These are phyloP conservation scores for Pristionchus pacificus DNA, from an alignment of 1,140 invertebrate genomes.

Conservation along the genomic window DNA sequence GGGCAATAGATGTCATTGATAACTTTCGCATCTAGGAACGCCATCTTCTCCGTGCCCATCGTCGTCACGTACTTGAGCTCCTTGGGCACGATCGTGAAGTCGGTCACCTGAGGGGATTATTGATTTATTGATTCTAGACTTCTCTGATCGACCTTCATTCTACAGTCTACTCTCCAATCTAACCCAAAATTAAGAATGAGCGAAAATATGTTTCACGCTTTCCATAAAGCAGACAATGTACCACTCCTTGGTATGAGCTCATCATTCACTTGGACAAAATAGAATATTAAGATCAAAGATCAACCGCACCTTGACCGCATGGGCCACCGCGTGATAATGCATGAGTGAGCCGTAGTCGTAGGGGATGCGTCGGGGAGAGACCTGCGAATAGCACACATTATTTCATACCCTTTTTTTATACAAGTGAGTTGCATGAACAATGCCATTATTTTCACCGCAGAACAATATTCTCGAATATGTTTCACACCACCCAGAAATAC, in stretches of 20 bases:
- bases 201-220: slow-evolving; percentile 9
- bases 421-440: no score
- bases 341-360: slow-evolving; percentile 58
- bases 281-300: no score
- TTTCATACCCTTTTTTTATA: no score
- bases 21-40: slow-evolving; percentile 57
- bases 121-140: slow-evolving; percentile 4
- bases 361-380: slow-evolving; percentile 50
- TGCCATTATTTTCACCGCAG: no score
- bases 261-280: no score
- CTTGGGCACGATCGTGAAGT: slow-evolving; percentile 58
- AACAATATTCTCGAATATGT: no score
- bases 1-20: slow-evolving; percentile 58
- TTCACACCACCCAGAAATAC: no score
- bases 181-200: slow-evolving; percentile 23
- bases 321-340: slow-evolving; percentile 58
- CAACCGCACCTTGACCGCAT: slow-evolving; percentile 26
- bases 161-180: no score
- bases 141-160: no score
- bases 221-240: slow-evolving; percentile 5
- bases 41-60: slow-evolving; percentile 58
- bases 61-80: slow-evolving; percentile 58
- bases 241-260: no score
- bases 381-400: slow-evolving; percentile 40
- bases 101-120: slow-evolving; percentile 39